Evolutionary conservation across 2,113 vertebrate genomes (phyloP), one percentile per base, ranked within the genome.

Genomic region (Vulpes ferrilata): DNA sequence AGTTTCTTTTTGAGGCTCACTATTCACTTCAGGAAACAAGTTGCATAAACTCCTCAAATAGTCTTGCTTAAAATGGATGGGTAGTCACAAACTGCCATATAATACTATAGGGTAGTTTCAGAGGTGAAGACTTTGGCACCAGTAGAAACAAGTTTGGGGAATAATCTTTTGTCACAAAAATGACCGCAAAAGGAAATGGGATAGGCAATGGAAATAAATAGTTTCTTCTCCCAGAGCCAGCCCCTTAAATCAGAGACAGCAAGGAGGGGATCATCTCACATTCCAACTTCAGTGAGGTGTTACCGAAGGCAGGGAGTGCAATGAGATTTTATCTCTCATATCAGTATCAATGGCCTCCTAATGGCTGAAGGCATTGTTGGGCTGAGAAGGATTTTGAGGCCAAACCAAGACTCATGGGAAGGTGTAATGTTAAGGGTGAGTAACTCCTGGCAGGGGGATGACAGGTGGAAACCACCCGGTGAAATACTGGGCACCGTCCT

Each of bases 161-260:
- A 43, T 81, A 87, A 88, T 96, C 73, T 87, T 96, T 92, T 78
- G 76, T 97, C 80, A 88, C 64, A 94, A 78, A 85, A 93, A 80
- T 82, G 71, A 94, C 78, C 57, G 53, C 32, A 71, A 92, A 81
- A 87, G 59, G 23, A 91, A 95, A 87, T 64, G 43, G 19, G 67
- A 64, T 74, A 82, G n/a, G 69, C 71, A 96, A 95, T 87, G 53
- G 90, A 95, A 94, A 95, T 82, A 95, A 97, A 90, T 88, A 89
- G 62, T 79, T 95, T 30, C 60, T 81, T 81, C 59, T 60, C 55
- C 3, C 48, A 73, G 19, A 95, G 15, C 30, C 64, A 88, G 60
- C 19, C 69, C 22, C 74, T 96, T 67, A 57, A 96, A 67, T 91
- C 43, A 84, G n/a, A 96, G 30, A 86, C 4, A 35, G 90, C 62